These are phyloP conservation scores for Tenebrosternarchus preto DNA, from an alignment of 2,113 vertebrate species.

Conservation along the genomic window DNA sequence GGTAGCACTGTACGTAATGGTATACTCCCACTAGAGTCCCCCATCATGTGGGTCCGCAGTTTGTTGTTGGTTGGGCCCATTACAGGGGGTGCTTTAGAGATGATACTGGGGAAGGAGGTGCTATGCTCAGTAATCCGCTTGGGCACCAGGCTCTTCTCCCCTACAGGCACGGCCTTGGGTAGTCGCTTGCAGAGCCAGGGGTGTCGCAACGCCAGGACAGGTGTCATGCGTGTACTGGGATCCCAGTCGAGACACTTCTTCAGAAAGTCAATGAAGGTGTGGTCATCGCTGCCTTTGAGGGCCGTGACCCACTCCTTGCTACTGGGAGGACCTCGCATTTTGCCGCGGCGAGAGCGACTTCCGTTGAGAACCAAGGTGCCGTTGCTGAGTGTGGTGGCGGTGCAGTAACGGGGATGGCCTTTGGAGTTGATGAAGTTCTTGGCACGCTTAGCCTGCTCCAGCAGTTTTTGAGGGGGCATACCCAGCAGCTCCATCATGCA, in stretches of 20 bases:
- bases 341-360: constrained; percentile 88
- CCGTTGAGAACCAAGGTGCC: constrained; percentile 85
- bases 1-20: constrained; percentile 92
- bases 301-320: constrained; percentile 90
- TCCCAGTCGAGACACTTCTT: constrained; percentile 98
- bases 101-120: constrained; percentile 85
- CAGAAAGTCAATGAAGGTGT: constrained; percentile 91
- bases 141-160: constrained; percentile 76
- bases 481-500: constrained; percentile 97
- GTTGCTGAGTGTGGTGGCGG: constrained; percentile 80
- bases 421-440: constrained; percentile 98
- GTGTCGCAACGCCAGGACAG: constrained; percentile 89
- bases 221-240: constrained; percentile 86
- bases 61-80: constrained; percentile 81
- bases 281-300: constrained; percentile 92
- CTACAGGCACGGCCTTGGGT: constrained; percentile 75
- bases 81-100: constrained; percentile 80
- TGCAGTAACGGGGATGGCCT: constrained; percentile 96
- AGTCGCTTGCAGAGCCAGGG: constrained; percentile 89
- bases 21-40: constrained; percentile 80
- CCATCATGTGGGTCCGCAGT: constrained; percentile 86
- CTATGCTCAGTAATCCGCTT: constrained; percentile 82
- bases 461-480: constrained; percentile 89
- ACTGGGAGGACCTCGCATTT: constrained; percentile 87
- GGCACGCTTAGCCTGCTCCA: constrained; percentile 92